phyloP scores from a whole-genome alignment of 2,888 invertebrate genomes.

The Pristionchus arcanus region DNA sequence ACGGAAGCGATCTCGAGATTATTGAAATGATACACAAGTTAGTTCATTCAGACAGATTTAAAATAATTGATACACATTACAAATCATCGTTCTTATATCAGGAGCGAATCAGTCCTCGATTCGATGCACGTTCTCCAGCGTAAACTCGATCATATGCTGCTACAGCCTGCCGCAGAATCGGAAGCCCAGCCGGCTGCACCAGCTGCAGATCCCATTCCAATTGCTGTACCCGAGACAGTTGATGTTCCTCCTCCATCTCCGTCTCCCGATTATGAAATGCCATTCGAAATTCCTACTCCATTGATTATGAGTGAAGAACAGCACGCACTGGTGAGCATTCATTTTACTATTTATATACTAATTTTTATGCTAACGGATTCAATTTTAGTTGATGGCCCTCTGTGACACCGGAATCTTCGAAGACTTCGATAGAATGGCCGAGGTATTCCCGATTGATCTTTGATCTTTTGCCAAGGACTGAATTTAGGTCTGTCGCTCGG shows the following conservation, averaged over 20 bases:
- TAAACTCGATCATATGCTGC: no score
- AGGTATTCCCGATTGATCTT: conserved; percentile 4
- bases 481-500: neutral
- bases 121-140: no score
- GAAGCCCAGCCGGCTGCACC: neutral
- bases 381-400: neutral
- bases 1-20: neutral
- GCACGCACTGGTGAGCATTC: neutral
- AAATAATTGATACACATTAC: neutral
- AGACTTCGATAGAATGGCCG: neutral
- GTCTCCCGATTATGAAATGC: neutral
- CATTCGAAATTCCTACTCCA: neutral
- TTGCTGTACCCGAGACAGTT: neutral
- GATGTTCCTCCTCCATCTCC: neutral
- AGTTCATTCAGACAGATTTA: neutral
- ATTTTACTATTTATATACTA: no score
- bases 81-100: neutral
- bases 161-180: neutral
- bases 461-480: neutral
- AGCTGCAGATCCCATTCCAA: neutral
- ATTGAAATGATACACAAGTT: neutral
- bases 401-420: neutral
- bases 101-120: neutral
- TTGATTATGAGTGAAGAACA: neutral
- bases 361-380: neutral